Conservation (phyloP, 2,113 vertebrate genomes). For the Gymnocephalus cernua region DNA sequence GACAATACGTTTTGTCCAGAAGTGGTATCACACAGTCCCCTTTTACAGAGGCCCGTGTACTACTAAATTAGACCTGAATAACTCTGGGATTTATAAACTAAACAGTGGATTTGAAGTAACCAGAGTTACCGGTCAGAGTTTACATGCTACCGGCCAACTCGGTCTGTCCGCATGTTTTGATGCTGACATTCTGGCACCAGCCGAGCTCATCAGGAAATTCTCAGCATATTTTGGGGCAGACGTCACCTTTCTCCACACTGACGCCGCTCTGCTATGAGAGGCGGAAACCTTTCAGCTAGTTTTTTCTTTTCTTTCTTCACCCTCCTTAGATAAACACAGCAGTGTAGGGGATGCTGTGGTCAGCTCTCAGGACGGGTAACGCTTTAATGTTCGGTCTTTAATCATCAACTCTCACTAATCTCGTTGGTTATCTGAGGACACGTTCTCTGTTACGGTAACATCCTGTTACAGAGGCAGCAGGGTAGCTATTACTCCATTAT, state of each 20-base stretch:
- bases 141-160: neutral
- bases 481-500: neutral
- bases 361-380: neutral
- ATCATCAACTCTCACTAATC: neutral
- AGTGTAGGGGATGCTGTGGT: neutral
- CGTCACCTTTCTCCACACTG: conserved; percentile 11
- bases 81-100: too few relatives aligned
- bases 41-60: too few relatives aligned
- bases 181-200: conserved; percentile 14
- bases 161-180: conserved; percentile 7
- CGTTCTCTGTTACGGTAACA: too few relatives aligned
- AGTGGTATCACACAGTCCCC: too few relatives aligned
- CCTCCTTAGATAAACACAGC: neutral
- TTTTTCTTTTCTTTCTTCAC: neutral
- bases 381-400: neutral
- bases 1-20: too few relatives aligned
- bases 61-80: too few relatives aligned
- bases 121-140: too few relatives aligned
- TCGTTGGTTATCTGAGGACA: neutral
- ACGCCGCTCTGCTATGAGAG: neutral
- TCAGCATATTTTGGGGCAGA: conserved; percentile 25
- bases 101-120: too few relatives aligned
- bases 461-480: neutral
- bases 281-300: too few relatives aligned
- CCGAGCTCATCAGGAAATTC: conserved; percentile 47